phyloP scores from a whole-genome alignment of 2,797 vertebrate genomes.

The Uromys caudimaculatus region DNA sequence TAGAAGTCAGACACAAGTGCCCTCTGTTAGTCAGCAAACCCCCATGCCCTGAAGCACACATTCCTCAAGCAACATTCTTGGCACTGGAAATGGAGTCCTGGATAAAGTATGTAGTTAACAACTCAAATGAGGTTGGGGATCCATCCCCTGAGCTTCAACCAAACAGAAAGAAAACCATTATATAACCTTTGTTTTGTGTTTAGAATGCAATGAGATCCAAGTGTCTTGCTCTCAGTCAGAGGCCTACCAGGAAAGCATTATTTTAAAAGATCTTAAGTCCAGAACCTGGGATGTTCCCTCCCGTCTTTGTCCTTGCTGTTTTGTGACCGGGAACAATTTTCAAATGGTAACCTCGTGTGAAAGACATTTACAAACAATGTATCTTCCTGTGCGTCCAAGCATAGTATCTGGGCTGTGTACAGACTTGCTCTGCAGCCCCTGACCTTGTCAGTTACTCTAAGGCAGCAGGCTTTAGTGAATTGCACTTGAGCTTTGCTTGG shows the following conservation, averaged over 20 bases:
- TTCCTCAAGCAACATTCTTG: background rate
- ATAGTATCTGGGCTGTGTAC: background rate
- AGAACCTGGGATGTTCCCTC: background rate
- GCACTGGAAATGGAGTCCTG: too few species aligned
- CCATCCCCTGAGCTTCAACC: too few species aligned
- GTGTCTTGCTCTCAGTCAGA: background rate
- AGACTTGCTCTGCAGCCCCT: background rate
- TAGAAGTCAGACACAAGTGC: background rate
- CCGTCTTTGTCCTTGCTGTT: background rate
- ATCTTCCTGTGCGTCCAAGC: background rate
- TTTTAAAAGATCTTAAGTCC: background rate
- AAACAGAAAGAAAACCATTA: background rate
- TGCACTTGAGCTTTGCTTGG: background rate
- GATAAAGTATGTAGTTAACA: background rate
- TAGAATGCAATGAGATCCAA: background rate
- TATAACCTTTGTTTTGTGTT: background rate
- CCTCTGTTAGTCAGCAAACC: background rate
- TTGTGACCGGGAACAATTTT: conserved; percentile 12
- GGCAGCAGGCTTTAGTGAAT: background rate
- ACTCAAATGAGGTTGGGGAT: background rate
- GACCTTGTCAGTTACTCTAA: background rate
- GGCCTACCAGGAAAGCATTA: background rate
- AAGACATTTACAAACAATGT: background rate
- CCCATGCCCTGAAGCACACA: background rate
- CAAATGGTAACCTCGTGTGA: background rate